These are phyloP conservation scores for Cataglyphis albicans DNA, from an alignment of 2,888 invertebrate genomes.

Conservation along the genomic window DNA sequence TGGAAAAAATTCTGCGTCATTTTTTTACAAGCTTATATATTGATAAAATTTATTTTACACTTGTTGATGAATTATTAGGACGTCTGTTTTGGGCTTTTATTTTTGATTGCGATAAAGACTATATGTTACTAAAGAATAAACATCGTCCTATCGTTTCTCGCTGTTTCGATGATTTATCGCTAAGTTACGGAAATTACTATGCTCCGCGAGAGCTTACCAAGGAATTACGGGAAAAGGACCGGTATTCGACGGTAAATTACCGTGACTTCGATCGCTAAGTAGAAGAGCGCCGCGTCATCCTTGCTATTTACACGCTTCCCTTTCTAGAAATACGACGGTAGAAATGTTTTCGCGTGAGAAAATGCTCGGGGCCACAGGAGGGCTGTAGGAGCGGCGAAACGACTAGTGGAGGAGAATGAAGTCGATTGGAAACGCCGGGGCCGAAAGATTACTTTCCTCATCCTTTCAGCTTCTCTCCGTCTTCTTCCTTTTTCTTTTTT, in stretches of 20 bases:
- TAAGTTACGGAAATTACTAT: slow-evolving; percentile 46
- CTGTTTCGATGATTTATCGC: slow-evolving; percentile 34
- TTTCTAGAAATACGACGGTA: slow-evolving; percentile 51
- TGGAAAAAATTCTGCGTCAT: background rate
- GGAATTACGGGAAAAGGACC: slow-evolving; percentile 52
- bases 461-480: slow-evolving; percentile 40
- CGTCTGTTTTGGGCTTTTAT: background rate
- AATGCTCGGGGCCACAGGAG: slow-evolving; percentile 64
- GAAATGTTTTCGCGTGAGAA: slow-evolving; percentile 76
- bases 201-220: slow-evolving; percentile 45
- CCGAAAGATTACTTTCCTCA: slow-evolving; percentile 68
- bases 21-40: background rate
- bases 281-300: slow-evolving; percentile 51
- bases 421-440: slow-evolving; percentile 78
- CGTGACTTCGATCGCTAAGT: slow-evolving; percentile 50
- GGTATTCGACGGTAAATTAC: slow-evolving; percentile 50
- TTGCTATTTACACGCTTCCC: slow-evolving; percentile 54
- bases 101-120: slow-evolving; percentile 14
- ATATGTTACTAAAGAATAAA: slow-evolving; percentile 13
- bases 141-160: background rate
- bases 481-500: slow-evolving; percentile 49
- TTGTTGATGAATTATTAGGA: background rate
- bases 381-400: slow-evolving; percentile 54
- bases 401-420: slow-evolving; percentile 64
- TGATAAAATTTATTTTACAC: background rate